Percentiles rank a stretch among this genome's conserved stretches.
These are phyloP conservation scores for Rhinichthys klamathensis DNA, from an alignment of 2,113 vertebrate species.

Conservation along the genomic window DNA sequence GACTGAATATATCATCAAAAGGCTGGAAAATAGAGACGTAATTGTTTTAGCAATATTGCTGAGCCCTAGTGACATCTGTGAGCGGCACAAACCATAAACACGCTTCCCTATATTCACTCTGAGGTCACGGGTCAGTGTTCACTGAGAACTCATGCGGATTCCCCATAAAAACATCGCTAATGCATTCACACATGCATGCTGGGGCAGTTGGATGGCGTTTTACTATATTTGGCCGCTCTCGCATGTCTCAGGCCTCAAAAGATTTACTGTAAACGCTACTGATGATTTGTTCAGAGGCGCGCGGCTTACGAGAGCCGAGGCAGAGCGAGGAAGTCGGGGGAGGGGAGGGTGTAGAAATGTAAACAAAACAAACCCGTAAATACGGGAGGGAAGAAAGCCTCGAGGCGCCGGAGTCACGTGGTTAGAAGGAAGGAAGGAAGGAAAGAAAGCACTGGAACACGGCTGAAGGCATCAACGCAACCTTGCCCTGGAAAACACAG, in stretches of 20 bases:
- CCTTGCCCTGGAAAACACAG: neutral
- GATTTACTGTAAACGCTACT: constrained; percentile 28
- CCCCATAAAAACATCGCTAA: constrained; percentile 3
- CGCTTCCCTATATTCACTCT: neutral
- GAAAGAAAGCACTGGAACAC: neutral
- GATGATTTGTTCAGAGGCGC: constrained; percentile 14
- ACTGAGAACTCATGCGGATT: neutral
- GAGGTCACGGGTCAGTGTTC: neutral
- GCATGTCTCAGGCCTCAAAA: constrained; percentile 10
- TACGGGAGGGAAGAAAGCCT: neutral
- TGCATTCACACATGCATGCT: neutral
- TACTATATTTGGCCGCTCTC: neutral
- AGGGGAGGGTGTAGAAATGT: constrained; percentile 5
- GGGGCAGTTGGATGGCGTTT: neutral
- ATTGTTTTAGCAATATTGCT: neutral
- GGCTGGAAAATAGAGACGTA: neutral
- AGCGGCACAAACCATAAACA: neutral
- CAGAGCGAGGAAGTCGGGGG: constrained; percentile 1
- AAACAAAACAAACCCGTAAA: constrained; percentile 29
- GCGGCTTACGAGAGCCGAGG: neutral
- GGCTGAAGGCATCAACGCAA: neutral
- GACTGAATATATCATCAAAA: neutral
- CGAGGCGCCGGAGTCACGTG: neutral
- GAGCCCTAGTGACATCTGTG: neutral
- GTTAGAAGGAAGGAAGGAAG: neutral